phyloP scores from a whole-genome alignment of 92 coral and sea anemone genomes.

The Chrysogorgia sp. region DNA sequence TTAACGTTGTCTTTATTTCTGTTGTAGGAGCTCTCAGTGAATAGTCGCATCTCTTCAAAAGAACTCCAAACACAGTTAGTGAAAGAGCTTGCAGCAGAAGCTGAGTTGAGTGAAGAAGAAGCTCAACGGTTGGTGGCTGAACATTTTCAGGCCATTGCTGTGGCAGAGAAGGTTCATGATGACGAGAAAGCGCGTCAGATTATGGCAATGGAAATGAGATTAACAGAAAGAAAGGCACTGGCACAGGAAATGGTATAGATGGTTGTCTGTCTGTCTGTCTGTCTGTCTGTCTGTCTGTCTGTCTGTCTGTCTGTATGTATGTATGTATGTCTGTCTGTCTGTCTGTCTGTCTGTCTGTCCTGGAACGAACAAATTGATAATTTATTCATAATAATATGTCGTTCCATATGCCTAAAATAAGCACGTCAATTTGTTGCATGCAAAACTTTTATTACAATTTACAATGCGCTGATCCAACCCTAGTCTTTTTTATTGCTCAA shows the following conservation, averaged over 20 bases:
- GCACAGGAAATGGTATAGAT: slow-evolving; percentile 78
- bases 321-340: no score
- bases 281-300: no score
- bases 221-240: slow-evolving; percentile 84
- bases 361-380: no score
- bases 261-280: neutral
- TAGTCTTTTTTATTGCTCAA: neutral
- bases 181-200: slow-evolving; percentile 87
- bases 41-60: slow-evolving; percentile 79
- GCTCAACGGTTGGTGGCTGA: slow-evolving; percentile 72
- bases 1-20: neutral
- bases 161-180: slow-evolving; percentile 83
- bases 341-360: no score
- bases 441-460: no score
- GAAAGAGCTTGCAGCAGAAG: slow-evolving; percentile 75
- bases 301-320: no score
- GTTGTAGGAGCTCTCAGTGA: slow-evolving; percentile 81
- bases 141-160: slow-evolving; percentile 81
- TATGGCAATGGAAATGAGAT: slow-evolving; percentile 92
- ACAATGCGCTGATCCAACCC: neutral
- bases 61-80: slow-evolving; percentile 82
- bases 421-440: no score
- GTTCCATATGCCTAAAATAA: no score
- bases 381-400: no score
- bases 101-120: slow-evolving; percentile 75